Percentiles rank a stretch among this genome's conserved stretches.
Conservation (phyloP, 2,888 invertebrate species). For the Xylophagus ater region DNA sequence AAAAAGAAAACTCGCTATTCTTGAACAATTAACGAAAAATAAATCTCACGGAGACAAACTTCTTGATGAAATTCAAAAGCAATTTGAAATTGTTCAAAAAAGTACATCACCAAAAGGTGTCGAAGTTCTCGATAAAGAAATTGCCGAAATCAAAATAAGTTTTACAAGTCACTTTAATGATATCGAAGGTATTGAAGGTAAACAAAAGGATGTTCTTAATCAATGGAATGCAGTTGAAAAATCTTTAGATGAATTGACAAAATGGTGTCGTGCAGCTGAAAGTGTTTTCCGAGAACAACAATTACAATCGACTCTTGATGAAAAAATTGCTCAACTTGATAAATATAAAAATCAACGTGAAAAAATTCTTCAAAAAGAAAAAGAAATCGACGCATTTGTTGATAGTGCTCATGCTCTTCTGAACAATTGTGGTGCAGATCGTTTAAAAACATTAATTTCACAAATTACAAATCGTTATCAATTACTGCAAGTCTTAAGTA, state of each 20-base stretch:
- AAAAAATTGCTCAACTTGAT: slow-evolving; percentile 66
- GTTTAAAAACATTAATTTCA: slow-evolving; percentile 73
- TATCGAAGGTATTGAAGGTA: slow-evolving; percentile 57
- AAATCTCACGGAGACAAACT: slow-evolving; percentile 53
- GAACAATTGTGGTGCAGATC: slow-evolving; percentile 72
- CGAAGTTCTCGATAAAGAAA: slow-evolving; percentile 58
- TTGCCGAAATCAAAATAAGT: slow-evolving; percentile 54
- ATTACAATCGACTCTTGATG: slow-evolving; percentile 64
- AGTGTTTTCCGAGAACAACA: slow-evolving; percentile 76
- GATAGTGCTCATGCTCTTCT: slow-evolving; percentile 81
- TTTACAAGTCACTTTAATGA: slow-evolving; percentile 56
- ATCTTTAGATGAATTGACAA: slow-evolving; percentile 64
- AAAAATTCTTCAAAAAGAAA: slow-evolving; percentile 66
- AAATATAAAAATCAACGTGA: slow-evolving; percentile 63
- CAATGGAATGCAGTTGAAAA: slow-evolving; percentile 85
- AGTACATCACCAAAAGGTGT: slow-evolving; percentile 75
- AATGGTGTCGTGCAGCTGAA: slow-evolving; percentile 80
- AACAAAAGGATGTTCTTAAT: slow-evolving; percentile 59
- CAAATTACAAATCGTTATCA: slow-evolving; percentile 86
- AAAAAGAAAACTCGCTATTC: slow-evolving; percentile 54
- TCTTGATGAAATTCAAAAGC: slow-evolving; percentile 55
- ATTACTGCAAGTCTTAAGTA: slow-evolving; percentile 64
- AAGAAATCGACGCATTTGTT: slow-evolving; percentile 75
- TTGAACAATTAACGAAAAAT: slow-evolving; percentile 53
- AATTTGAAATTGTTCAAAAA: slow-evolving; percentile 55